These are phyloP conservation scores for Hypercompe scribonia DNA, from an alignment of 2,888 invertebrate genomes.

Conservation along the genomic window DNA sequence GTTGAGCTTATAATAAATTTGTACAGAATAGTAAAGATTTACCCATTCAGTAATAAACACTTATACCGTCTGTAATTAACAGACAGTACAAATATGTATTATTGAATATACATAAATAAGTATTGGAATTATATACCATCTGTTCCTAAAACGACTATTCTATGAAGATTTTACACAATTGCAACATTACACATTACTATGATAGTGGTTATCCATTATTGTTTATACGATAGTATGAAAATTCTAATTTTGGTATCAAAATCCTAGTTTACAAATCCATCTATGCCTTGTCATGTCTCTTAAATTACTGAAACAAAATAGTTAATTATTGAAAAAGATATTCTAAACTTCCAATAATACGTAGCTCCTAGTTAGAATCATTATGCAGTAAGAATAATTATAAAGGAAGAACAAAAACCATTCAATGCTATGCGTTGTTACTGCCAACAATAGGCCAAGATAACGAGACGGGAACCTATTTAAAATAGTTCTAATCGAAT, in stretches of 20 bases:
- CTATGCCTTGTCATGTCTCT: too few relatives aligned
- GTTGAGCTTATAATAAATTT: not conserved
- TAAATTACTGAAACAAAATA: not conserved
- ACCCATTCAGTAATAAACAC: not conserved
- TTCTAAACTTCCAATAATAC: conserved; percentile 35
- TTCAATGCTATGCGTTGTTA: conserved; percentile 69
- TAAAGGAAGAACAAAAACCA: conserved; percentile 71
- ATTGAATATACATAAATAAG: not conserved
- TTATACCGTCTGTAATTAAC: not conserved
- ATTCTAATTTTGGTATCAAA: too few relatives aligned
- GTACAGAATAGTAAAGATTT: not conserved
- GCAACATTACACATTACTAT: too few relatives aligned
- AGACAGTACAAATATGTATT: not conserved
- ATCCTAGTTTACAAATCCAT: too few relatives aligned
- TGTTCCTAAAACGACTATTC: too few relatives aligned
- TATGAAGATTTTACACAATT: too few relatives aligned
- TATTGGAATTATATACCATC: not conserved
- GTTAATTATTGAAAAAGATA: conserved; percentile 28
- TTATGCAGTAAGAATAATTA: conserved; percentile 68
- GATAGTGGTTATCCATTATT: too few relatives aligned
- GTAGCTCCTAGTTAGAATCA: conserved; percentile 32
- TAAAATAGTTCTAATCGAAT: conserved; percentile 82
- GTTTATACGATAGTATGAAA: too few relatives aligned
- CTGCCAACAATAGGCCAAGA: conserved; percentile 73
- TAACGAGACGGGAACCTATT: conserved; percentile 83